Conservation (phyloP, 2,888 invertebrate species). For the Myopa testacea region DNA sequence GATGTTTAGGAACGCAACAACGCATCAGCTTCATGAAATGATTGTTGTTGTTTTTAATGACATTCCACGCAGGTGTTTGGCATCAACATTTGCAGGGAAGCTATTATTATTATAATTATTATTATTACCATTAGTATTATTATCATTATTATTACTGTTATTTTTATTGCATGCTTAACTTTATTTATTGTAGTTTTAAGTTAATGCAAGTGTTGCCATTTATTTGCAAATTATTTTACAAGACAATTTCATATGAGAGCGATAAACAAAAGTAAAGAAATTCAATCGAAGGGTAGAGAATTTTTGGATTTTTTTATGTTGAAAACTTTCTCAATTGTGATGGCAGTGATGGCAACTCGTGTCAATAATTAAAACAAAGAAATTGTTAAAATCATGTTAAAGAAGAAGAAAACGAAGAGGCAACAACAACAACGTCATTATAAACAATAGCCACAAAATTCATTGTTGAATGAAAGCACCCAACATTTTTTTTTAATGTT, state of each 20-base stretch:
- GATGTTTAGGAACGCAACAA: background rate
- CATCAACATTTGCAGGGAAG: background rate
- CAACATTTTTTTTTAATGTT: background rate
- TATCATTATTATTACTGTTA: too few relatives aligned
- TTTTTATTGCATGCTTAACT: too few relatives aligned
- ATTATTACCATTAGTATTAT: too few relatives aligned
- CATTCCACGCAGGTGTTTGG: background rate
- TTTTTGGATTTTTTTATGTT: background rate
- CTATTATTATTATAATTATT: too few relatives aligned
- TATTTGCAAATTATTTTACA: background rate
- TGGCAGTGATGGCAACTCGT: background rate
- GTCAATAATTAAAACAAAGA: background rate
- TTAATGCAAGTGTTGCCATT: background rate
- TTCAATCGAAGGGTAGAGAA: background rate
- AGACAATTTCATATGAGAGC: background rate
- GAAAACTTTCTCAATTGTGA: background rate
- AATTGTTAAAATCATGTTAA: background rate
- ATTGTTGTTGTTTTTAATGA: background rate
- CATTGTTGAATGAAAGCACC: slow-evolving; percentile 8
- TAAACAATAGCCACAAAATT: too few relatives aligned
- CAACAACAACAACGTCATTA: background rate
- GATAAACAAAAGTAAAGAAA: background rate
- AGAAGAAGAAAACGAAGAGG: background rate
- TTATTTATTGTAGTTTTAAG: background rate
- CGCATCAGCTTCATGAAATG: background rate